Evolutionary conservation across 2,113 vertebrate genomes (phyloP).

Genomic region (Tyrannus savana): DNA sequence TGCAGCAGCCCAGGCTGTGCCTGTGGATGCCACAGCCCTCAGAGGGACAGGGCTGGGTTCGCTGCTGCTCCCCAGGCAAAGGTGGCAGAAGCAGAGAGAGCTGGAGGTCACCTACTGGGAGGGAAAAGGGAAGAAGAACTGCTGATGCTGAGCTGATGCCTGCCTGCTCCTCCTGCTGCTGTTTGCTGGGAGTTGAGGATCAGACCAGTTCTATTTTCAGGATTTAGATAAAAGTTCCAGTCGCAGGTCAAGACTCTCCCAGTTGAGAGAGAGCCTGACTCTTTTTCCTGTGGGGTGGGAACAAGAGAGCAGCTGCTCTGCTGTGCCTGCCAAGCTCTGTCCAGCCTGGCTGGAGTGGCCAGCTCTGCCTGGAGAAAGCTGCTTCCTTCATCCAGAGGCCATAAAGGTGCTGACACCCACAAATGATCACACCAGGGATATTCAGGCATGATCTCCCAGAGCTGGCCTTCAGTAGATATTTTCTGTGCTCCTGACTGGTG

Average conservation of each 20-base stretch:
- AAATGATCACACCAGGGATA: not conserved
- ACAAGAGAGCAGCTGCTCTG: not conserved
- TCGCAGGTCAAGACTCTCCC: not conserved
- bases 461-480: not conserved
- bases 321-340: not conserved
- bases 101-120: not conserved
- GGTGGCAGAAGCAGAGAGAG: not conserved
- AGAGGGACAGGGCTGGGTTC: not conserved
- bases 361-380: not conserved
- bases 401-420: constrained; percentile 24
- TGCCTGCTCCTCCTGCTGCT: not conserved
- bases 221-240: not conserved
- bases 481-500: not conserved
- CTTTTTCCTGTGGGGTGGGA: not conserved
- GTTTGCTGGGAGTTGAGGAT: not conserved
- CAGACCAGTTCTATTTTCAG: constrained; percentile 15
- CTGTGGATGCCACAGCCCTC: not conserved
- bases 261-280: not conserved
- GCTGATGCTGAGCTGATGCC: not conserved
- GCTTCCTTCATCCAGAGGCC: not conserved
- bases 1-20: not conserved
- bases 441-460: not conserved
- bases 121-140: not conserved
- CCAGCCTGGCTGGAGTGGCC: not conserved
- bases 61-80: not conserved